A percentile compares a stretch with the other conserved stretches of the same genome.
Evolutionary conservation across 1,140 invertebrate species (phyloP).

Genomic region (Eupristina koningsbergeri): DNA sequence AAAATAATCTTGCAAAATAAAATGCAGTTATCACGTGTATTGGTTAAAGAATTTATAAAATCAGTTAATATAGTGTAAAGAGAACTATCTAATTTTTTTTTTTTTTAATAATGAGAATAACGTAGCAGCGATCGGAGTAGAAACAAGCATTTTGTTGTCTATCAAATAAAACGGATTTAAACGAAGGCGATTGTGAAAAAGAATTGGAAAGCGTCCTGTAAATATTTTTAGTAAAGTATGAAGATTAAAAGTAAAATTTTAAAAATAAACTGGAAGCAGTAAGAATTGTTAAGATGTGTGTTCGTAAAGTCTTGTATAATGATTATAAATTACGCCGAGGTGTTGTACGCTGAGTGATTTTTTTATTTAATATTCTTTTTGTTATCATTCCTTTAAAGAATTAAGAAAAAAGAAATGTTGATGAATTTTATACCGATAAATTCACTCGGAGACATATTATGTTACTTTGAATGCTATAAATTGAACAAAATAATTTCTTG

Average conservation of each 20-base stretch:
- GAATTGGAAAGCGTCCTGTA: slow-evolving; percentile 19
- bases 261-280: too few species aligned
- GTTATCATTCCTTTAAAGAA: too few species aligned
- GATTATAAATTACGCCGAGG: slow-evolving; percentile 39
- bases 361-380: not conserved
- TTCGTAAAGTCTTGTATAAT: slow-evolving; percentile 43
- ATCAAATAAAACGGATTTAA: slow-evolving; percentile 20
- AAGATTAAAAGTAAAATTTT: not conserved
- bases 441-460: too few species aligned
- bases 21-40: not conserved
- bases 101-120: not conserved
- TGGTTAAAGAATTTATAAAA: too few species aligned
- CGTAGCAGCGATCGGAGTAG: not conserved
- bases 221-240: slow-evolving; percentile 37
- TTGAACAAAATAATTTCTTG: too few species aligned
- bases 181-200: not conserved
- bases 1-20: not conserved
- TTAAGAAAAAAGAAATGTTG: too few species aligned
- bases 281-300: slow-evolving; percentile 22
- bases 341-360: slow-evolving; percentile 38
- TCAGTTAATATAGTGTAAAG: not conserved
- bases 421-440: too few species aligned
- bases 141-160: slow-evolving; percentile 17
- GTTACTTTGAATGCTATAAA: too few species aligned
- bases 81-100: not conserved